Base-by-base conservation (phyloP, 2,113 vertebrate genomes). In the Eira barbara region DNA sequence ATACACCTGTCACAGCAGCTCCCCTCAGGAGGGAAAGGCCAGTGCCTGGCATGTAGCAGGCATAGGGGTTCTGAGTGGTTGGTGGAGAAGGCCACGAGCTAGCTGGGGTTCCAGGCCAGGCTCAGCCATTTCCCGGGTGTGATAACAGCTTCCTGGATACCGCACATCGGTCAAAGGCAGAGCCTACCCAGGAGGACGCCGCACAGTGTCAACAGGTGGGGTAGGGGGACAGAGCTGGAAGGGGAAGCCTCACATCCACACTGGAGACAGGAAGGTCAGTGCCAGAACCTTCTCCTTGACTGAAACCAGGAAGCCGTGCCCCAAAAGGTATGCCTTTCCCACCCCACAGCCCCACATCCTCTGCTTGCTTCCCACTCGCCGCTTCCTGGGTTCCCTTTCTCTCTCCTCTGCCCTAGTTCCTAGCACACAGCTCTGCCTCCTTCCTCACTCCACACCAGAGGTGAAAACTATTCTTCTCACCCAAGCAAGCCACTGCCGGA, bases 391-490 rank as follows among this genome's bases (percentile, higher is more conserved):
- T 83, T 63, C 49, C 55, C 36, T 86, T 36, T 61, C 59, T 78
- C 34, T 61, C 42, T 80, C 57, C 57, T 45, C 74, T 65, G 85
- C 14, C 82, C 78, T 14, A 59, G 36, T 89, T 95, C 74, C 82
- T 73, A 57, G 69, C 82, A 96, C 52, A 81, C 36, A 29, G 52
- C 31, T 78, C 71, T 69, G 59, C 52, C 73, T 79, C 59, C 85
- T 86, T 85, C 78, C 85, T 97, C 71, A 81, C 21, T 25, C 67
- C 69, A 96, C 65, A 89, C 74, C 79, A 90, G 20, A 87, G 83
- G 95, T 97, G 92, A 96, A 91, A 96, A 96, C 63, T 55, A 61
- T 25, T 97, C 96, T 95, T 96, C 95, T 95, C 96, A 96, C 86
- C 67, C 25, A 27, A 71, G 93, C 1, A 34, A 91, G 92, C 86